These are phyloP conservation scores for Ardeotis arabs DNA, from an alignment of 2,113 vertebrate genomes.

Conservation along the genomic window DNA sequence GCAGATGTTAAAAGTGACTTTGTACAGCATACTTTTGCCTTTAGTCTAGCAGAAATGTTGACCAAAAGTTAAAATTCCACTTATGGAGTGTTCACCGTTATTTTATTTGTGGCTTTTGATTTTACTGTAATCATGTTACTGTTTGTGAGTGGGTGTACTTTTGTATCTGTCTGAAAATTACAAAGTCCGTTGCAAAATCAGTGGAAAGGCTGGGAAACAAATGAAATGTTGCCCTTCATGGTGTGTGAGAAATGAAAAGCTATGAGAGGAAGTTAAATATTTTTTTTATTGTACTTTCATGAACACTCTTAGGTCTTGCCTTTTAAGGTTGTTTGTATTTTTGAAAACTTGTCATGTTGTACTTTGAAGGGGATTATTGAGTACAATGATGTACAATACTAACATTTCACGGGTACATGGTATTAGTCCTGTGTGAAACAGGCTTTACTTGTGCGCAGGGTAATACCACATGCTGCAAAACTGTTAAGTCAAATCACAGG, in stretches of 20 bases:
- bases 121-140: slow-evolving; percentile 39
- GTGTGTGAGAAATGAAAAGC: neutral
- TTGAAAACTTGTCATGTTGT: neutral
- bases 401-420: neutral
- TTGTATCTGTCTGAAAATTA: neutral
- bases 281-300: neutral
- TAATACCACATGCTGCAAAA: neutral
- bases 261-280: neutral
- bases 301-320: neutral
- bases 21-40: slow-evolving; percentile 53
- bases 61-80: slow-evolving; percentile 47
- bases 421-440: neutral
- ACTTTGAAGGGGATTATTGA: neutral
- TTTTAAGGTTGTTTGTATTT: neutral
- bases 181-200: neutral
- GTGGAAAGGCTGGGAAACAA: neutral
- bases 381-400: neutral
- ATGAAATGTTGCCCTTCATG: neutral
- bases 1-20: neutral
- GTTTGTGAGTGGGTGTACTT: neutral
- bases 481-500: neutral
- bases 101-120: slow-evolving; percentile 23
- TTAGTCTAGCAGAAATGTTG: slow-evolving; percentile 46
- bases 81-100: slow-evolving; percentile 42
- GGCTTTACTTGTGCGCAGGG: neutral